phyloP scores from a whole-genome alignment of 2,113 vertebrate species.

The Drymodes brunneopygia region DNA sequence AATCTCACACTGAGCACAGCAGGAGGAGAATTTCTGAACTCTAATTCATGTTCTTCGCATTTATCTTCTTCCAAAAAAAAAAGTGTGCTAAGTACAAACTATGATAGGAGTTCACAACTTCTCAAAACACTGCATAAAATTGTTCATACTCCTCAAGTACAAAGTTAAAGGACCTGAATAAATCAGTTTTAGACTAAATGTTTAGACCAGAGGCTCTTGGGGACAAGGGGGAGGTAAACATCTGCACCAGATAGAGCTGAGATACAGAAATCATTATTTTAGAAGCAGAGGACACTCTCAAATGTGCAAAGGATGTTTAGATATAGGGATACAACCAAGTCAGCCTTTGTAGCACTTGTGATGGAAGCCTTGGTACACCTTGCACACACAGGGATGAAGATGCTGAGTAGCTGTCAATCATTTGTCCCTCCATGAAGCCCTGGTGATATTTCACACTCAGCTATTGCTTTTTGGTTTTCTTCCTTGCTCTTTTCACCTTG shows the following conservation, averaged over 20 bases:
- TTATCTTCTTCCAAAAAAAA: not conserved
- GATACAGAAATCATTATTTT: not conserved
- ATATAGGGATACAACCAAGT: not conserved
- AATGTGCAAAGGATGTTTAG: not conserved
- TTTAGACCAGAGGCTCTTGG: not conserved
- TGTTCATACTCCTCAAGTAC: not conserved
- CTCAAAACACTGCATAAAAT: not conserved
- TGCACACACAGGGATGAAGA: not conserved
- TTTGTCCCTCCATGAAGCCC: not conserved
- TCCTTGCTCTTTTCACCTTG: not conserved
- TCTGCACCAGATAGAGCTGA: rapidly evolving
- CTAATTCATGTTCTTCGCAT: not conserved
- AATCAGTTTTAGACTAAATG: not conserved
- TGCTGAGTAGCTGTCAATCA: not conserved
- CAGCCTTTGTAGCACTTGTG: not conserved
- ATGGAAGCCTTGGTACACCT: not conserved
- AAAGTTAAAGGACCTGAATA: not conserved
- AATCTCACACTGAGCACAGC: not conserved
- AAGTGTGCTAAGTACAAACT: not conserved
- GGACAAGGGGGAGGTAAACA: not conserved
- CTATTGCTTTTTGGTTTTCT: not conserved
- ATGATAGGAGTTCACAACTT: not conserved
- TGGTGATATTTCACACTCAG: not conserved
- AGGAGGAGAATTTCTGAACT: not conserved
- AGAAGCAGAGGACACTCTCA: not conserved